Evolutionary conservation across 2,888 invertebrate species (phyloP), one percentile per base, ranked within the genome.

Genomic region (Crematogaster levior): DNA sequence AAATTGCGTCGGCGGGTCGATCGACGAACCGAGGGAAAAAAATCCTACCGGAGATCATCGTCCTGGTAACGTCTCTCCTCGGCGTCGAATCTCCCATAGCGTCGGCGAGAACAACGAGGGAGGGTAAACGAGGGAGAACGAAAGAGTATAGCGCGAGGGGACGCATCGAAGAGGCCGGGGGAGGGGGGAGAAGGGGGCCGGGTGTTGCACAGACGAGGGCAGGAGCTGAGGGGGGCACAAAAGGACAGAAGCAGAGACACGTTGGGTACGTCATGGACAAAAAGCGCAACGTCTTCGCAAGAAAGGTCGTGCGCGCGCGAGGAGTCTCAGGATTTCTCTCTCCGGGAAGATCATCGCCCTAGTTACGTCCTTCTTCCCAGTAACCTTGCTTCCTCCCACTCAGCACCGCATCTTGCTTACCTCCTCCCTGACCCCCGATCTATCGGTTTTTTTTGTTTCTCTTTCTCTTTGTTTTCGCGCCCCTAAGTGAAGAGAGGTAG

Each of bases 301-400:
- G 83, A 83, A 88, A 90, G 88, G 88, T 88, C 88, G 88, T 87
- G 91, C 77, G 91, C 75, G 79, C 72, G 86, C 89, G 86, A 84
- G 85, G 84, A 87, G 84, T 82, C 86, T 56, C 85, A 61, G 83
- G 85, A 63, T 79, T 83, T 83, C 85, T 86, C 85, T 85, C 79
- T 61, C 53, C 68, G 66, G 73, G 86, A 92, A 91, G 91, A 93
- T 92, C 92, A 92, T 93, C 92, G 92, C 89, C 92, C 92, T 90
- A 92, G 92, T 93, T 92, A 91, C 92, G 91, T 91, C 92, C 92
- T 90, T 92, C 91, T 91, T 90, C 88, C n/a, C 88, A 89, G 90
- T 87, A 91, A 91, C 88, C 88, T 90, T 90, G 89, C 88, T 82
- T 88, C 87, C 85, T 84, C 74, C 88, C 85, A 84, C 83, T 86